These are phyloP conservation scores for Leucozona laternaria DNA, from an alignment of 2,888 invertebrate genomes.

Conservation along the genomic window DNA sequence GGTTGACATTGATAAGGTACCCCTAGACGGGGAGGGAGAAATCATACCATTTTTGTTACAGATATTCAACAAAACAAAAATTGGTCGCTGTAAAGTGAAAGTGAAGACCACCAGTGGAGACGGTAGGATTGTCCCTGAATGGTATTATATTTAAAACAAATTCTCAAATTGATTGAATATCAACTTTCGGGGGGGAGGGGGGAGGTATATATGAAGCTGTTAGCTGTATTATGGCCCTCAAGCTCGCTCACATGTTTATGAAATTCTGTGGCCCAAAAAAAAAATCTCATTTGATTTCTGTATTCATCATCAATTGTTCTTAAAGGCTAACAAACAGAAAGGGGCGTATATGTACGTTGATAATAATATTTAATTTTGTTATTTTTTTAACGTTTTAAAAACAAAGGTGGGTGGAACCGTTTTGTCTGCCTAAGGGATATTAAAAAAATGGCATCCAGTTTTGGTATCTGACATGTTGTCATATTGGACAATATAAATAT, in stretches of 20 bases:
- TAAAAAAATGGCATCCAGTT: neutral
- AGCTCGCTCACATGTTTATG: neutral
- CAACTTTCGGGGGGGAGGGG: neutral
- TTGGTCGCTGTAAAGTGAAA: neutral
- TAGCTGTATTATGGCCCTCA: neutral
- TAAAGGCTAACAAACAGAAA: neutral
- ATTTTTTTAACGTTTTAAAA: neutral
- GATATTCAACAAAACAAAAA: neutral
- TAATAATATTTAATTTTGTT: neutral
- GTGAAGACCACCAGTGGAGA: neutral
- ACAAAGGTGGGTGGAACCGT: too few relatives aligned
- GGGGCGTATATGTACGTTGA: neutral
- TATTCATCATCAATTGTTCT: neutral
- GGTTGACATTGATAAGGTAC: neutral
- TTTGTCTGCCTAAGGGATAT: neutral
- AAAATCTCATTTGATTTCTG: neutral
- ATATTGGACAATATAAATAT: neutral
- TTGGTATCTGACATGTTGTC: neutral
- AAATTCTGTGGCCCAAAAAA: neutral
- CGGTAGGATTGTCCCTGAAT: neutral
- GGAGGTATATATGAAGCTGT: too few relatives aligned
- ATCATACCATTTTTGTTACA: neutral
- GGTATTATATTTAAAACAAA: neutral
- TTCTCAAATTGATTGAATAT: slow-evolving; percentile 1
- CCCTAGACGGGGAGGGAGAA: neutral